Conservation (phyloP, 2,797 vertebrate species). For the Acrocephalus scirpaceus region DNA sequence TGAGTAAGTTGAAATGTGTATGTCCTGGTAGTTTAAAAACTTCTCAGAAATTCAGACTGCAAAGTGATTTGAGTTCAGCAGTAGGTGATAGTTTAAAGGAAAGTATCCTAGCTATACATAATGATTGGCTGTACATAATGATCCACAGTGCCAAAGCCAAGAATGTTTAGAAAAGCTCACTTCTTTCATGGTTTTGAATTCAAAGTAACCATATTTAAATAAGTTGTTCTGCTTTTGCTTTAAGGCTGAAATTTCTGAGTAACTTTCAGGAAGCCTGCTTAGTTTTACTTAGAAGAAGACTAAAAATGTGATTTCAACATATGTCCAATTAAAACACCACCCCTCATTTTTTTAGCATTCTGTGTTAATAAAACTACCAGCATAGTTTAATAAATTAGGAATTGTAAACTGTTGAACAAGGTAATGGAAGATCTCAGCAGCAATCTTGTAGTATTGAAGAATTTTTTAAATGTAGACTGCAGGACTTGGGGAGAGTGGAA, state of each 20-base stretch:
- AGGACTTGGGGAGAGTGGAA: background rate
- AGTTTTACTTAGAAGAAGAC: background rate
- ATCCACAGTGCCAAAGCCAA: background rate
- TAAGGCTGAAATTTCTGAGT: slow-evolving; percentile 8
- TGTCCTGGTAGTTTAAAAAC: background rate
- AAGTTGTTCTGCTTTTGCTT: background rate
- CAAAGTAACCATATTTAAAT: slow-evolving; percentile 18
- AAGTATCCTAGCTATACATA: background rate
- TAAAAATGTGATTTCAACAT: background rate
- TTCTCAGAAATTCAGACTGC: background rate
- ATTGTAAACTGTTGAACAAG: background rate
- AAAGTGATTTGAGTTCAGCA: background rate
- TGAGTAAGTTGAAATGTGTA: slow-evolving; percentile 85
- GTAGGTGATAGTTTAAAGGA: background rate
- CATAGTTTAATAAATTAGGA: background rate
- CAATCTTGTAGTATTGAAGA: background rate
- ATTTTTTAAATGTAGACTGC: background rate
- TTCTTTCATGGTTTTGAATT: slow-evolving; percentile 15
- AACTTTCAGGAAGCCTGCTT: background rate
- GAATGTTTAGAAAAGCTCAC: background rate
- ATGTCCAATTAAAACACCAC: background rate
- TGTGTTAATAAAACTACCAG: background rate
- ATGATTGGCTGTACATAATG: background rate
- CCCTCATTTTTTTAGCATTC: fast-evolving
- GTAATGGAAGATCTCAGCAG: background rate